A percentile compares a stretch with the other conserved stretches of the same genome.
These are phyloP conservation scores for Mactromeris polynyma DNA, from an alignment of 2,888 invertebrate species.

Conservation along the genomic window DNA sequence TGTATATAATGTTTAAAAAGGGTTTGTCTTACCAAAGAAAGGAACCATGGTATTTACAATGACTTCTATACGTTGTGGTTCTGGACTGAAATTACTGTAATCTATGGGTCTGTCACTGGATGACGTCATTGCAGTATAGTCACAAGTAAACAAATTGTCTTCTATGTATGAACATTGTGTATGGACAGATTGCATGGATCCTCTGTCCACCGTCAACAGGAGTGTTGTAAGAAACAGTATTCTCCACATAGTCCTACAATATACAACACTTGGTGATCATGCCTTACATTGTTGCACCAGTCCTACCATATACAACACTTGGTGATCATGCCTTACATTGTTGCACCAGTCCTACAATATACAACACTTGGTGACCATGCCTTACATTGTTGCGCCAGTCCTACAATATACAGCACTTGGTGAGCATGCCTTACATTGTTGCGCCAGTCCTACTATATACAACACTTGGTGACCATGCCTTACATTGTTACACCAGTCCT, in stretches of 20 bases:
- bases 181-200: constrained; percentile 25
- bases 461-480: too few relatives aligned
- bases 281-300: too few relatives aligned
- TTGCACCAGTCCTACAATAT: neutral
- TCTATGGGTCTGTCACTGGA: constrained; percentile 48
- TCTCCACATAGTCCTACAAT: constrained; percentile 7
- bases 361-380: neutral
- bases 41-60: constrained; percentile 39
- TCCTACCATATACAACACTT: neutral
- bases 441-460: too few relatives aligned
- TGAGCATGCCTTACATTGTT: too few relatives aligned
- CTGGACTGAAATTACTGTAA: constrained; percentile 44
- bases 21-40: constrained; percentile 41
- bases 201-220: neutral
- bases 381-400: too few relatives aligned
- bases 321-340: too few relatives aligned
- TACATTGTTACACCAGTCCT: too few relatives aligned
- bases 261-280: neutral
- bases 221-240: neutral
- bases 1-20: neutral
- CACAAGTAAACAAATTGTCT: constrained; percentile 49
- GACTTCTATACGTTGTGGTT: constrained; percentile 50
- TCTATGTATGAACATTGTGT: constrained; percentile 42
- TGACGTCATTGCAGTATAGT: constrained; percentile 51
- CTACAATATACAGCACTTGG: neutral